Evolutionary conservation across 2,113 vertebrate genomes (phyloP), one percentile per base, ranked within the genome.

Genomic region (Sprattus sprattus): DNA sequence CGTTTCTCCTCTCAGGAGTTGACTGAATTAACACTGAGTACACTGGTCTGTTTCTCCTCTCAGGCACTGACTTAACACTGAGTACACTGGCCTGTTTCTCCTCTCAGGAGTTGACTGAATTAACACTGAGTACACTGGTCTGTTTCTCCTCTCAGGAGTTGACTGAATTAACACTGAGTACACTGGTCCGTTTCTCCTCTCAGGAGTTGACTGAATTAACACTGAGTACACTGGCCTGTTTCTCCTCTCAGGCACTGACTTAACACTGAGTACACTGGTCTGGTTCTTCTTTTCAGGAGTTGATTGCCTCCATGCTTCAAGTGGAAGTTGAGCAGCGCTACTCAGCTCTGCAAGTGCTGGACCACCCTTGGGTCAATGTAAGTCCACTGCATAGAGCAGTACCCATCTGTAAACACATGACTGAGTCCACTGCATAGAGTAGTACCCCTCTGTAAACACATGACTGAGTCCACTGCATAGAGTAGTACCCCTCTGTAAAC

Each of bases 341-440:
- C 92, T 96, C 98, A 45, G 97, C 98, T 6, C 86, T 96, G 85
- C 97, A 99, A 92, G 96, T 99, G 88, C 96, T 99, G 25, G 97
- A 97, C 82, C 97, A 99, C 81, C 95, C 96, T 22, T 99, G 98
- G 98, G 97, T 99, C 89, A 99, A 97, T 32, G 98, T 99, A 94
- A 98, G 98, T 95, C 89, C 15, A 7, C 6, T 25, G 18, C 22
- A 22, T 22, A 6, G 20, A 39, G 39, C 2, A 39, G 1, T 2
- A 39, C 39, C 54, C 18, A n/a, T 60, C 18, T 1, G 4, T 22
- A 60, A 22, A 6, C 18, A 60, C 54, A 60, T 7, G 6, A 22
- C 20, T 22, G 18, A 22, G 54, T 60, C 22, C 39, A 39, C 39
- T 39, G 39, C 39, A 39, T 39, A 39, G 39, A 39, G 39, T 39